phyloP scores from a whole-genome alignment of 2,888 invertebrate species.

The Patella depressa region DNA sequence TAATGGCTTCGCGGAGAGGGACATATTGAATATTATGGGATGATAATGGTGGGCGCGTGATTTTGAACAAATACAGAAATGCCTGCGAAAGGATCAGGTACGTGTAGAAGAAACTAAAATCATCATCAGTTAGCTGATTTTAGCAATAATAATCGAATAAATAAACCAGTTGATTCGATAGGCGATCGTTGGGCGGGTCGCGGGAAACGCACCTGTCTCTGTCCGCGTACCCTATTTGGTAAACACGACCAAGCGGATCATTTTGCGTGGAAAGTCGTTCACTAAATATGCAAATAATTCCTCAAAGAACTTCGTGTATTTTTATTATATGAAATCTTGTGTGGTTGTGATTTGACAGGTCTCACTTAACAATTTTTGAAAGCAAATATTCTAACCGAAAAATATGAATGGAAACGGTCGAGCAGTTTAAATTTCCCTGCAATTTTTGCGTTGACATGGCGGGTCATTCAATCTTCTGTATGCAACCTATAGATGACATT shows the following conservation, averaged over 20 bases:
- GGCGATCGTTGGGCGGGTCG: no score
- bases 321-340: background rate
- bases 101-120: conserved; percentile 15
- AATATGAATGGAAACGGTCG: conserved; percentile 11
- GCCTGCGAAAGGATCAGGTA: conserved; percentile 52
- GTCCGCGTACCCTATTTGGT: conserved; percentile 32
- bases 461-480: conserved; percentile 51
- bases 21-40: conserved; percentile 64
- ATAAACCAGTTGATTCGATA: no score
- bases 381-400: no score
- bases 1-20: conserved; percentile 39
- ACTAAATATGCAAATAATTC: conserved; percentile 33
- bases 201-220: background rate
- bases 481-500: no score
- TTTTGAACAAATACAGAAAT: conserved; percentile 71
- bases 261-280: conserved; percentile 32
- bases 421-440: conserved; percentile 65
- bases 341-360: no score
- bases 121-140: background rate
- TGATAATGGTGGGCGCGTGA: conserved; percentile 73
- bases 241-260: conserved; percentile 36
- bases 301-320: background rate
- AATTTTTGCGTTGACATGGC: conserved; percentile 55
- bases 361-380: no score
- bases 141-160: no score